phyloP scores from a whole-genome alignment of 1,140 invertebrate genomes.

The Leucophenga varia region DNA sequence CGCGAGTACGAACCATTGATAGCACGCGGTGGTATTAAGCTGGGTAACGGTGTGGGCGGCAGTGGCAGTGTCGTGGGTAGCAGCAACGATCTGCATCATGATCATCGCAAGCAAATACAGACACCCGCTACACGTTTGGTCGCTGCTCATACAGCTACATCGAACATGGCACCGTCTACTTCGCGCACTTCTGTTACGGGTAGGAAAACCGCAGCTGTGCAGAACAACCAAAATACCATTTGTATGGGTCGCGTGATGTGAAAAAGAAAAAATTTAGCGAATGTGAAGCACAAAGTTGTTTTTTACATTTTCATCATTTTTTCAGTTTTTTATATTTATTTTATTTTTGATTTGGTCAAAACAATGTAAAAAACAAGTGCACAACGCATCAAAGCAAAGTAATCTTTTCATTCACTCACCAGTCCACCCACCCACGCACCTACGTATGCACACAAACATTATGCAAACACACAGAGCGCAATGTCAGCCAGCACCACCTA shows the following conservation, averaged over 20 bases:
- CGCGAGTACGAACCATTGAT: slow-evolving; percentile 90
- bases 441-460: too few relatives aligned
- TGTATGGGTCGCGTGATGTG: slow-evolving; percentile 2
- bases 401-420: too few relatives aligned
- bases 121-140: slow-evolving; percentile 23
- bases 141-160: slow-evolving; percentile 2
- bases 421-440: too few relatives aligned
- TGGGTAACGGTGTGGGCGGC: slow-evolving; percentile 63
- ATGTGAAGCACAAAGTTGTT: slow-evolving; percentile 19
- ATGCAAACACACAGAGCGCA: too few relatives aligned
- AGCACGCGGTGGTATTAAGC: slow-evolving; percentile 73
- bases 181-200: too few relatives aligned
- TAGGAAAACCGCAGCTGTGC: too few relatives aligned
- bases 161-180: slow-evolving; percentile 4
- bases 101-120: slow-evolving; percentile 57
- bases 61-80: slow-evolving; percentile 26
- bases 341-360: background rate
- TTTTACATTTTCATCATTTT: slow-evolving; percentile 4
- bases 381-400: too few relatives aligned
- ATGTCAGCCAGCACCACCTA: too few relatives aligned
- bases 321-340: slow-evolving; percentile 6
- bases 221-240: too few relatives aligned
- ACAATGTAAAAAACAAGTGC: too few relatives aligned
- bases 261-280: slow-evolving; percentile 12
- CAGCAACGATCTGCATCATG: slow-evolving; percentile 54